Percentiles rank a stretch among this genome's conserved stretches.
Conservation (phyloP, 1,140 invertebrate species). For the Euwallacea similis region DNA sequence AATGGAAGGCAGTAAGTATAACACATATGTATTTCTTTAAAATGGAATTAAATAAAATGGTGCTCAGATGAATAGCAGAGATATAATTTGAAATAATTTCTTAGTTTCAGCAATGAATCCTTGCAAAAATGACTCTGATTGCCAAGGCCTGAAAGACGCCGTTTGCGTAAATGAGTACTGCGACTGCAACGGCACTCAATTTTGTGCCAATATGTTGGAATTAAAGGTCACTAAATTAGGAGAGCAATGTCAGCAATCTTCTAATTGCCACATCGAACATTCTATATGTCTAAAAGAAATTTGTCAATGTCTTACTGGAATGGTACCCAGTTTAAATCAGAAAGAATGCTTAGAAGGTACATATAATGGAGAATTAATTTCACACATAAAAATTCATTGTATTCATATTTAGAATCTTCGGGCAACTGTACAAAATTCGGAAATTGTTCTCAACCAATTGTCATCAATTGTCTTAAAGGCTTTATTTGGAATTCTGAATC, state of each 20-base stretch:
- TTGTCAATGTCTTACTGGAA: background rate
- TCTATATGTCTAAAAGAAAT: background rate
- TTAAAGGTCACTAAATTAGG: background rate
- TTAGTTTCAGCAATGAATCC: too few species aligned
- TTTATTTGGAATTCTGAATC: too few species aligned
- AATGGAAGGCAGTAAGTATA: too few species aligned
- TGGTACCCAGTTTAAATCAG: background rate
- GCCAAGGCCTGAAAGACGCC: background rate
- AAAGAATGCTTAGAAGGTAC: conserved; percentile 6
- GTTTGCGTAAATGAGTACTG: background rate
- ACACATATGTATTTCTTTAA: too few species aligned
- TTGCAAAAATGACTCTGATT: background rate
- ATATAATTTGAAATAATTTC: too few species aligned
- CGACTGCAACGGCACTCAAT: background rate
- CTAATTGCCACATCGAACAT: conserved; percentile 8
- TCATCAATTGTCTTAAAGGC: too few species aligned
- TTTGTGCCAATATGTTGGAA: background rate
- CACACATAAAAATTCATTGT: too few species aligned
- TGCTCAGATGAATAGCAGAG: too few species aligned
- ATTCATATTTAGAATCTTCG: too few species aligned
- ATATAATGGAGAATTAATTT: background rate
- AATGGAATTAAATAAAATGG: too few species aligned
- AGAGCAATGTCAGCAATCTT: background rate
- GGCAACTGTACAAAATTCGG: too few species aligned
- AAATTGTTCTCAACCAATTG: too few species aligned